Percentiles rank a stretch among this genome's conserved stretches.
Conservation (phyloP, 1,140 invertebrate species). For the Drosophila equinoxialis region DNA sequence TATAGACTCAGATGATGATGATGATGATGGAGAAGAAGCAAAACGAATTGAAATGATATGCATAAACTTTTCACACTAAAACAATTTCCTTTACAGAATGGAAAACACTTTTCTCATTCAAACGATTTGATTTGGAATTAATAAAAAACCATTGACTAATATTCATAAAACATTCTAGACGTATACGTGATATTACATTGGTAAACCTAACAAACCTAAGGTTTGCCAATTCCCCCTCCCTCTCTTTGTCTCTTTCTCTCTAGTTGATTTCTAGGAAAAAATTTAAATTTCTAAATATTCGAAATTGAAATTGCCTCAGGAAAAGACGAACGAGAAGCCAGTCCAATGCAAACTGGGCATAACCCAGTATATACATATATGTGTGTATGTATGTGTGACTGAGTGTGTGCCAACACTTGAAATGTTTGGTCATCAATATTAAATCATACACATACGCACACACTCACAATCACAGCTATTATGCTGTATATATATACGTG, state of each 20-base stretch:
- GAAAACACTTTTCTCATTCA: too few relatives aligned
- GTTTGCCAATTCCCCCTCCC: too few relatives aligned
- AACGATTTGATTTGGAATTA: too few relatives aligned
- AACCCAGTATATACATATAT: background rate
- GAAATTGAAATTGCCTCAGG: slow-evolving; percentile 1
- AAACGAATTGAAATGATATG: too few relatives aligned
- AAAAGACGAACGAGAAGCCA: background rate
- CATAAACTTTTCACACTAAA: too few relatives aligned
- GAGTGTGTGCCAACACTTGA: slow-evolving; percentile 60
- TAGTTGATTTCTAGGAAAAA: background rate
- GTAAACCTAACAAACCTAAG: too few relatives aligned
- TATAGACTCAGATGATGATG: too few relatives aligned
- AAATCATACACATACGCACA: slow-evolving; percentile 63
- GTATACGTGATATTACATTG: background rate
- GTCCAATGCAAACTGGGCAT: slow-evolving; percentile 6
- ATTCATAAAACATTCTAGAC: too few relatives aligned
- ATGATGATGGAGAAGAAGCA: too few relatives aligned
- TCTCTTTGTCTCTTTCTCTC: too few relatives aligned
- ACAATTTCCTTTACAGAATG: too few relatives aligned
- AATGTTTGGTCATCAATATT: slow-evolving; percentile 79
- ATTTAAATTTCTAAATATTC: background rate
- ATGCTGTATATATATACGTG: background rate
- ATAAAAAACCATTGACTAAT: too few relatives aligned
- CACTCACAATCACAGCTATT: slow-evolving; percentile 20
- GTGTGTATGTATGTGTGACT: background rate